These are phyloP conservation scores for Patella vulgata DNA, from an alignment of 1,140 invertebrate genomes.

Conservation along the genomic window DNA sequence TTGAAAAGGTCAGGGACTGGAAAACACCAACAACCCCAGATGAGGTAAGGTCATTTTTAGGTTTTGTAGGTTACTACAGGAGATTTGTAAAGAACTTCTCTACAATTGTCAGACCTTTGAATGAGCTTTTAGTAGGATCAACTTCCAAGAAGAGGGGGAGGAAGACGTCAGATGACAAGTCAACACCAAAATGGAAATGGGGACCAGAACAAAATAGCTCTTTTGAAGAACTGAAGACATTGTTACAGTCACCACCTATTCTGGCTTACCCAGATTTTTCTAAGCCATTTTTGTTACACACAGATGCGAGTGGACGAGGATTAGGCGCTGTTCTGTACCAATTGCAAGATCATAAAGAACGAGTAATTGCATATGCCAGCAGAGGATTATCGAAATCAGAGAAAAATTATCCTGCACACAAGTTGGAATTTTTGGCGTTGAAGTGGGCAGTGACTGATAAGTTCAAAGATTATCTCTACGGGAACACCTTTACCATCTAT, in stretches of 20 bases:
- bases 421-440: constrained; percentile 25
- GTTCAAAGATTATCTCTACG: constrained; percentile 27
- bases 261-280: constrained; percentile 34
- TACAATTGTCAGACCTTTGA: constrained; percentile 56
- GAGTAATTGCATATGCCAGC: constrained; percentile 36
- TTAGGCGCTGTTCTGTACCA: constrained; percentile 52
- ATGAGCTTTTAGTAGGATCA: constrained; percentile 22
- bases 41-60: constrained; percentile 66
- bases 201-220: constrained; percentile 10
- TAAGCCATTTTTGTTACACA: constrained; percentile 35
- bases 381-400: constrained; percentile 21
- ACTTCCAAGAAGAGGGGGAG: constrained; percentile 1
- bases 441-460: constrained; percentile 25
- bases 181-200: constrained; percentile 12
- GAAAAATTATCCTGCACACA: constrained; percentile 22
- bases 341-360: constrained; percentile 27
- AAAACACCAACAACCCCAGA: constrained; percentile 46
- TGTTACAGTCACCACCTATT: constrained; percentile 19
- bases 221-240: constrained; percentile 23
- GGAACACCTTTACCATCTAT: constrained; percentile 17
- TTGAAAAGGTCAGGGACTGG: constrained; percentile 54
- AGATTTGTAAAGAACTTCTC: constrained; percentile 59
- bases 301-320: constrained; percentile 34
- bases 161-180: not conserved
- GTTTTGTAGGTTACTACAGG: constrained; percentile 64